Percentiles rank a stretch among this genome's conserved stretches.
Conservation (phyloP, 2,113 vertebrate genomes). For the Sula dactylatra region DNA sequence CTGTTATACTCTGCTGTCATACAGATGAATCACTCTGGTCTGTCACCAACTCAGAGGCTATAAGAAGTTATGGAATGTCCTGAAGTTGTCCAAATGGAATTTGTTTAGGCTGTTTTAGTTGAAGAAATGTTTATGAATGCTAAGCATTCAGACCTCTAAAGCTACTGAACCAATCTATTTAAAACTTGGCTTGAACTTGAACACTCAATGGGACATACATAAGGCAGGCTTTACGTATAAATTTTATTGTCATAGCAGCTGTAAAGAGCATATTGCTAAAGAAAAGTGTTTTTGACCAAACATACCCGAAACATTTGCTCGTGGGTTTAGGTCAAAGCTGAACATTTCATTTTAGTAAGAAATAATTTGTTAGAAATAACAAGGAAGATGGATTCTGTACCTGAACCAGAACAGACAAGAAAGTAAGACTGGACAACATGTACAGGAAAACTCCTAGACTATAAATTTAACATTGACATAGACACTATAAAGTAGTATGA, state of each 20-base stretch:
- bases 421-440: background rate
- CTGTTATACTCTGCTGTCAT: background rate
- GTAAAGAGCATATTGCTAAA: background rate
- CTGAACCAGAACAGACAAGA: background rate
- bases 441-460: background rate
- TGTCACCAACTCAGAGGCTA: background rate
- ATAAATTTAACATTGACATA: background rate
- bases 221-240: background rate
- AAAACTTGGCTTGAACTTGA: slow-evolving; percentile 9
- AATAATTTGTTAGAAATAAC: background rate
- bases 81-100: slow-evolving; percentile 25
- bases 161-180: slow-evolving; percentile 43
- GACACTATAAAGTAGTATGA: background rate
- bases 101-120: slow-evolving; percentile 4
- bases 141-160: slow-evolving; percentile 6
- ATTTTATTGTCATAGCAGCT: background rate
- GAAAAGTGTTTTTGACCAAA: background rate
- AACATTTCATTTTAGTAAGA: background rate
- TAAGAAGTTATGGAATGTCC: background rate
- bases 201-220: background rate
- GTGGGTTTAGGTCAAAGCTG: background rate
- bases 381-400: background rate
- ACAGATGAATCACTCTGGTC: background rate
- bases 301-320: background rate
- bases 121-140: slow-evolving; percentile 5